These are phyloP conservation scores for Tethya wilhelma DNA, from an alignment of 37 sponge, comb jelly and placozoan species.

Conservation along the genomic window DNA sequence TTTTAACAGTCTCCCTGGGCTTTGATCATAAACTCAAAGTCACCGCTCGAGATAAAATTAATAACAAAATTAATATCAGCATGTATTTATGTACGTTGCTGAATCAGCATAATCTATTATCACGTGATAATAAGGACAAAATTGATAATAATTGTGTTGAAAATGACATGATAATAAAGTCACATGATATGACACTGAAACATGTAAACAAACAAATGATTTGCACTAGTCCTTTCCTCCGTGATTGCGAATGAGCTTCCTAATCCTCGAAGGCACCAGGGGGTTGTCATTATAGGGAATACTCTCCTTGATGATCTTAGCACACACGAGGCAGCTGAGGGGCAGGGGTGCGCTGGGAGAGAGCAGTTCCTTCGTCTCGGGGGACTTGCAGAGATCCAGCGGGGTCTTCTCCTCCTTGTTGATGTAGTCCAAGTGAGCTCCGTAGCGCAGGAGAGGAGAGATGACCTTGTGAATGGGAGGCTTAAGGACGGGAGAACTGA, in stretches of 20 bases:
- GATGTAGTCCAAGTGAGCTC: slow-evolving; percentile 41
- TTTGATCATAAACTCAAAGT: too few relatives aligned
- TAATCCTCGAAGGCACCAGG: slow-evolving; percentile 19
- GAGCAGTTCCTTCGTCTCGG: neutral
- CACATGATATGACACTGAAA: too few relatives aligned
- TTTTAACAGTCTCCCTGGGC: too few relatives aligned
- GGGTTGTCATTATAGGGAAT: slow-evolving; percentile 20
- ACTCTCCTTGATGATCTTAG: slow-evolving; percentile 3
- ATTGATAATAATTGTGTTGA: too few relatives aligned
- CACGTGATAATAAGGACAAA: too few relatives aligned
- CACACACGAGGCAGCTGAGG: slow-evolving; percentile 31
- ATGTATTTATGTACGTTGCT: too few relatives aligned
- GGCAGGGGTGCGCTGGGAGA: neutral
- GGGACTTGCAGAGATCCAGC: neutral
- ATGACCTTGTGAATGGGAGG: slow-evolving; percentile 19
- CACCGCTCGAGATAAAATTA: too few relatives aligned
- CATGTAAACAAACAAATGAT: too few relatives aligned
- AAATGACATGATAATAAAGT: too few relatives aligned
- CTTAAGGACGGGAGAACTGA: too few relatives aligned
- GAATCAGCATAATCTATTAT: too few relatives aligned
- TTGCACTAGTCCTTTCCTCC: neutral
- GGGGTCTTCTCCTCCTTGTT: slow-evolving; percentile 34
- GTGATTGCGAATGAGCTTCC: slow-evolving; percentile 33
- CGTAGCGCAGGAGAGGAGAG: slow-evolving; percentile 29
- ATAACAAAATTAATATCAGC: too few relatives aligned